These are phyloP conservation scores for Aspidiotus destructor DNA, from an alignment of 2,888 invertebrate genomes.

Conservation along the genomic window DNA sequence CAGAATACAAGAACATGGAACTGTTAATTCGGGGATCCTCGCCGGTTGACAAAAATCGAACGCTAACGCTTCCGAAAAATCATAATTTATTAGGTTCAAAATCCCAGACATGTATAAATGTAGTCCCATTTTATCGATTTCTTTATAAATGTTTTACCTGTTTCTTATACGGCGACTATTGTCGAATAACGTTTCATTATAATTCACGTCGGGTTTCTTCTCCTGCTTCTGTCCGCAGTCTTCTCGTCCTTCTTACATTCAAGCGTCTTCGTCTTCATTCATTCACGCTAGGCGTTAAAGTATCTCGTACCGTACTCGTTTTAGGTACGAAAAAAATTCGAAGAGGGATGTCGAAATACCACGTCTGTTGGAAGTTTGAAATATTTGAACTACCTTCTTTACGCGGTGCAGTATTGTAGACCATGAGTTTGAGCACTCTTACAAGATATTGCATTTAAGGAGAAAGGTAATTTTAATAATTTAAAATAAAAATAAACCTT, in stretches of 20 bases:
- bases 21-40: neutral
- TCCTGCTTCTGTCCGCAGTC: neutral
- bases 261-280: no score
- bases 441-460: no score
- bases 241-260: neutral
- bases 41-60: constrained; percentile 1
- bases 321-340: no score
- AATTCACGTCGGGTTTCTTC: neutral
- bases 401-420: no score
- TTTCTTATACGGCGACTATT: neutral
- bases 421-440: no score
- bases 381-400: no score
- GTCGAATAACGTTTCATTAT: neutral
- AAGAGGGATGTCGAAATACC: no score
- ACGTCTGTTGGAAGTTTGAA: no score
- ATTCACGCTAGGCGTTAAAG: no score
- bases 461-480: no score
- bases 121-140: constrained; percentile 2
- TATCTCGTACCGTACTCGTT: no score
- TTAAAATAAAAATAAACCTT: no score
- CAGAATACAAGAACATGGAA: neutral
- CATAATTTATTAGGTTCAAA: neutral
- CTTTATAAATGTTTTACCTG: neutral
- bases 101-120: neutral
- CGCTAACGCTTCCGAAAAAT: constrained; percentile 1